Conservation (phyloP, 2,888 invertebrate species). For the Dusona sp. region DNA sequence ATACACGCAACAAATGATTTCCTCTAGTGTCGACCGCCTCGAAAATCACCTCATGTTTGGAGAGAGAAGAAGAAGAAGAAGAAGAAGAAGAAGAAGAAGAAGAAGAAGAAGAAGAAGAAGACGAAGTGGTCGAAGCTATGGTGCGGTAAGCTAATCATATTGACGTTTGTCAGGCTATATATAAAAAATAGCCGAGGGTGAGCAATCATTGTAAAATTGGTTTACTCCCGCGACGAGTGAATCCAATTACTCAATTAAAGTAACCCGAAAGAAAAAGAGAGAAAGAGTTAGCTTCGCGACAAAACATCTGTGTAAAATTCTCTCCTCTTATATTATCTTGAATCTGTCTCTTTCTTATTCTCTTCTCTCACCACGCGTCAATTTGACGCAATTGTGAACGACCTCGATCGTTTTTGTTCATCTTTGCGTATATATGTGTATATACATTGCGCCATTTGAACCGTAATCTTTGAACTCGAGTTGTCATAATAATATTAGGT, state of each 20-base stretch:
- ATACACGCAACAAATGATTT: no score
- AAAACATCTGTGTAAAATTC: constrained; percentile 39
- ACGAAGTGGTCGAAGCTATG: not conserved
- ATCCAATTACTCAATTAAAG: constrained; percentile 79
- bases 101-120: not conserved
- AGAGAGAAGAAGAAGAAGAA: not conserved
- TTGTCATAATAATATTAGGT: constrained; percentile 27
- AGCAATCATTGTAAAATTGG: constrained; percentile 75
- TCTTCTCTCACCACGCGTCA: constrained; percentile 61
- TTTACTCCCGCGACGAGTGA: constrained; percentile 73
- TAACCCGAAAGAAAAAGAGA: constrained; percentile 24
- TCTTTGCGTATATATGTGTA: not conserved
- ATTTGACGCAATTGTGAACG: constrained; percentile 75
- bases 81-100: not conserved
- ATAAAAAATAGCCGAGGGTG: constrained; percentile 20
- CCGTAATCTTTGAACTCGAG: constrained; percentile 22
- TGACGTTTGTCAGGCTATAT: not conserved
- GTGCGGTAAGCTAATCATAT: constrained; percentile 1
- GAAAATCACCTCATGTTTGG: not conserved
- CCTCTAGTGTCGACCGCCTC: not conserved
- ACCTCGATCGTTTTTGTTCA: constrained; percentile 69
- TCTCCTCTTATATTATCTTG: constrained; percentile 24
- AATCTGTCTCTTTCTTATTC: constrained; percentile 31
- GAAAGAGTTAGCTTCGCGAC: constrained; percentile 7
- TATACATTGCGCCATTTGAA: not conserved